phyloP scores from a whole-genome alignment of 2,888 invertebrate genomes.

The Hermaeophaga mercurialis region DNA sequence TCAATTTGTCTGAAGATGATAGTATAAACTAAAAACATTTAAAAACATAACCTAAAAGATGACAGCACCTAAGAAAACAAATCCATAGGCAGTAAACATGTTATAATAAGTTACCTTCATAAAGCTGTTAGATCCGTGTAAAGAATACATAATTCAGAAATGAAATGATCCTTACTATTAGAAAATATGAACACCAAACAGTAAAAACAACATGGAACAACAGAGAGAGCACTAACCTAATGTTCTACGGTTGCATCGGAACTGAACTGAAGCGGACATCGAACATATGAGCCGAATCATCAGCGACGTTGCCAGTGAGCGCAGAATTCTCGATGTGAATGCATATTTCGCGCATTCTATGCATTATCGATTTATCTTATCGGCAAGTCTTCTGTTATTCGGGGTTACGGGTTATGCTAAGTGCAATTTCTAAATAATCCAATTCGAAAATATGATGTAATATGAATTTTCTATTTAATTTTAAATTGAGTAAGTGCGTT shows the following conservation, averaged over 20 bases:
- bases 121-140: slow-evolving; percentile 44
- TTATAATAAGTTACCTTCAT: slow-evolving; percentile 39
- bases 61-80: slow-evolving; percentile 17
- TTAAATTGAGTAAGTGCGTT: too few species aligned
- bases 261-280: slow-evolving; percentile 27
- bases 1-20: too few species aligned
- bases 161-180: slow-evolving; percentile 33
- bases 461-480: too few species aligned
- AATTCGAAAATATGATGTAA: too few species aligned
- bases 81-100: background rate
- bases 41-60: slow-evolving; percentile 30
- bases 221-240: too few species aligned
- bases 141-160: slow-evolving; percentile 42
- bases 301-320: slow-evolving; percentile 12
- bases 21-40: slow-evolving; percentile 4
- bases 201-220: slow-evolving; percentile 9
- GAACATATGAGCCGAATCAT: slow-evolving; percentile 17
- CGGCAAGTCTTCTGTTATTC: too few species aligned
- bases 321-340: slow-evolving; percentile 1
- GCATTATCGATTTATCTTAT: slow-evolving; percentile 3
- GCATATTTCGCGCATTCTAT: slow-evolving; percentile 9
- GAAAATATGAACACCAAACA: slow-evolving; percentile 37
- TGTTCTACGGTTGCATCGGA: too few species aligned
- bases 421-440: too few species aligned
- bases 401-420: too few species aligned